A percentile compares a stretch with the other conserved stretches of the same genome.
phyloP scores from a whole-genome alignment of 2,797 vertebrate genomes.

The Myiotriccus ornatus region DNA sequence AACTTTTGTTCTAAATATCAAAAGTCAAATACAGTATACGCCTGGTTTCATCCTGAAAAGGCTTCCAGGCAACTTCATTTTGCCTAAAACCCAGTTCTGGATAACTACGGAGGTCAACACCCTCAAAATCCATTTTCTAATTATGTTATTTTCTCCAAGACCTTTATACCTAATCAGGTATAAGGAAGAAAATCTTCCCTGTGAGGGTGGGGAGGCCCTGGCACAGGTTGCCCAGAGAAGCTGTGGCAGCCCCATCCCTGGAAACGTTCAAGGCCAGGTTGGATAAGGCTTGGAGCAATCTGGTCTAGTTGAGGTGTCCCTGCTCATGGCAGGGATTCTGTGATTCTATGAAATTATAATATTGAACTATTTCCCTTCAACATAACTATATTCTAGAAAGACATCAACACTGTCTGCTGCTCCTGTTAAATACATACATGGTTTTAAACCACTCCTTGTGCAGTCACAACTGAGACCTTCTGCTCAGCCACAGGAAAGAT shows the following conservation, averaged over 20 bases:
- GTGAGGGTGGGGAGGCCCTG: background rate
- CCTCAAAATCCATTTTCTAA: background rate
- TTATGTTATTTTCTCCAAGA: background rate
- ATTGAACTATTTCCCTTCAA: background rate
- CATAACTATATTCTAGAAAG: background rate
- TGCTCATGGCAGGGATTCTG: background rate
- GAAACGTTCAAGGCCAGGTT: background rate
- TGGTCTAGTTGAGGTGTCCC: background rate
- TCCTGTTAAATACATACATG: background rate
- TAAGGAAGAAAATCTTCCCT: background rate
- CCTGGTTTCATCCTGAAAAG: constrained; percentile 2
- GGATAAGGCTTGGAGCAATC: background rate
- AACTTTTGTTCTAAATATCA: background rate
- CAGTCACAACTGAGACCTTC: background rate
- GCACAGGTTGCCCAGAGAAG: background rate
- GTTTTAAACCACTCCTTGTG: background rate
- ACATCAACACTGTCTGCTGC: background rate
- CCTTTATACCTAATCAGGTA: background rate
- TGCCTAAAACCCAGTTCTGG: background rate
- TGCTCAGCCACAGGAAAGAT: background rate
- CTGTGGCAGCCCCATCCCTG: background rate
- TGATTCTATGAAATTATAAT: background rate
- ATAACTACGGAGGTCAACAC: background rate
- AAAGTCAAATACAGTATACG: background rate
- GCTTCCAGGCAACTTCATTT: background rate